These are phyloP conservation scores for Spinus pinus DNA, from an alignment of 2,797 vertebrate species.

Conservation along the genomic window DNA sequence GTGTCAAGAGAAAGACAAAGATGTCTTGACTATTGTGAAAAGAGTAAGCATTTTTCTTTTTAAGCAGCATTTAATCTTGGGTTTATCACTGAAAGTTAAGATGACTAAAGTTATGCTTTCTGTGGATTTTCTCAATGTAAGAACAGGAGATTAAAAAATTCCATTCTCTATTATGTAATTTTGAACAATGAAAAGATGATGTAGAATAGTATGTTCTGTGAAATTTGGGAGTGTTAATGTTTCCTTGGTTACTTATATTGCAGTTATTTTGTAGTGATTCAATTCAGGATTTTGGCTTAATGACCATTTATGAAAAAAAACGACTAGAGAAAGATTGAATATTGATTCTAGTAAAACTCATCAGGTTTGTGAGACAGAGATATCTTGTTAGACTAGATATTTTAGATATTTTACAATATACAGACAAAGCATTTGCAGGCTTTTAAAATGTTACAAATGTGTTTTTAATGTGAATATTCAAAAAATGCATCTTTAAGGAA, in stretches of 20 bases:
- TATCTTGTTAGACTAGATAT: neutral
- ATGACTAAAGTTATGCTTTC: neutral
- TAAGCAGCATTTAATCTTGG: neutral
- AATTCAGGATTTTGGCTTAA: neutral
- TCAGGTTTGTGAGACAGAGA: neutral
- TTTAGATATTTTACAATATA: neutral
- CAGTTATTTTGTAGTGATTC: neutral
- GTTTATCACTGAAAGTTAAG: neutral
- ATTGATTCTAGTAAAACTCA: neutral
- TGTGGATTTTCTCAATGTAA: neutral
- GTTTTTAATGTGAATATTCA: neutral
- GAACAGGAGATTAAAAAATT: neutral
- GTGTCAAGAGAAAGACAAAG: constrained; percentile 94
- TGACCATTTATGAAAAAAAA: neutral
- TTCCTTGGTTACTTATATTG: constrained; percentile 1
- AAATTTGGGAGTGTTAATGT: neutral
- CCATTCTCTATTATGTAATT: neutral
- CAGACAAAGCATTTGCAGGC: neutral
- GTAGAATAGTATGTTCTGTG: neutral
- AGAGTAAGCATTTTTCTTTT: constrained; percentile 75
- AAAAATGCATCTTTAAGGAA: neutral
- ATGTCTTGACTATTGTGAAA: constrained; percentile 87
- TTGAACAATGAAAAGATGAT: neutral
- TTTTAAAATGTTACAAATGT: neutral
- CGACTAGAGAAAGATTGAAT: neutral